Conservation (phyloP, 2,888 invertebrate genomes). For the Calephelis perditalis region DNA sequence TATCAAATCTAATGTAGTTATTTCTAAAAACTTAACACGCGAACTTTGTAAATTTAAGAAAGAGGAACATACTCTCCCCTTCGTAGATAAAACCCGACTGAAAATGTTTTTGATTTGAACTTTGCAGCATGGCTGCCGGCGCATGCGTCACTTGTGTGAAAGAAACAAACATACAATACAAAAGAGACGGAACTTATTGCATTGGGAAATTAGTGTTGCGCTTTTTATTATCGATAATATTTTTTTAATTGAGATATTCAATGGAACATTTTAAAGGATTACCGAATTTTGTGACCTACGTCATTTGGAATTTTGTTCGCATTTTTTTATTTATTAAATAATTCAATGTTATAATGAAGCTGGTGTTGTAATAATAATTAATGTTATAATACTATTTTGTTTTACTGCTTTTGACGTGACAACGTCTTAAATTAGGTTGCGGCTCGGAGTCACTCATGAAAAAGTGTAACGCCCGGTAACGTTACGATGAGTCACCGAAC, state of each 20-base stretch:
- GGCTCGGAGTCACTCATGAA: too few relatives aligned
- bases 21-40: constrained; percentile 42
- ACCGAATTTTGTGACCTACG: too few relatives aligned
- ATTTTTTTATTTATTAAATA: too few relatives aligned
- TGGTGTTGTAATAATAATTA: too few relatives aligned
- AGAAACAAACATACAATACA: constrained; percentile 32
- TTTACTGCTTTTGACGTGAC: too few relatives aligned
- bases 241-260: neutral
- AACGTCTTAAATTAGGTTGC: too few relatives aligned
- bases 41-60: constrained; percentile 22
- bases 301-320: too few relatives aligned
- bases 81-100: constrained; percentile 22
- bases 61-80: constrained; percentile 19
- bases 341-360: too few relatives aligned
- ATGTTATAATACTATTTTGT: too few relatives aligned
- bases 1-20: neutral
- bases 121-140: constrained; percentile 21
- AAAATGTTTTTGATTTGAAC: constrained; percentile 17
- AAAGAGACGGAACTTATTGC: constrained; percentile 45
- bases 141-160: constrained; percentile 35
- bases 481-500: too few relatives aligned
- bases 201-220: constrained; percentile 28
- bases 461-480: too few relatives aligned
- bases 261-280: too few relatives aligned
- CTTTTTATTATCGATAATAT: constrained; percentile 2